Conservation (phyloP, 2,888 invertebrate genomes). For the Chelonus formosanus region DNA sequence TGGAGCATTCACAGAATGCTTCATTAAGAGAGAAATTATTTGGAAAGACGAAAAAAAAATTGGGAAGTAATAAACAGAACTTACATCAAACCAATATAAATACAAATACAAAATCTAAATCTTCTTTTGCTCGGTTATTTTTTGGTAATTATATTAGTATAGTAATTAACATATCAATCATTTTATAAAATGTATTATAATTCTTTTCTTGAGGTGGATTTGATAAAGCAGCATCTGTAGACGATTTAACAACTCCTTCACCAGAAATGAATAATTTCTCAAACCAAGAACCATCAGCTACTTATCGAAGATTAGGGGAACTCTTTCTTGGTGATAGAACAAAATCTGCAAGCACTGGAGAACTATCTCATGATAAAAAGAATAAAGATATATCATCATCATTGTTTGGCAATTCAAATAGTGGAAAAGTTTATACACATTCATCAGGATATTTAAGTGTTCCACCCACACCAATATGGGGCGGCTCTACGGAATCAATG, state of each 20-base stretch:
- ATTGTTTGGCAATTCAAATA: background rate
- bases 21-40: constrained; percentile 48
- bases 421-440: constrained; percentile 21
- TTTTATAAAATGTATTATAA: background rate
- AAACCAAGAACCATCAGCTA: constrained; percentile 15
- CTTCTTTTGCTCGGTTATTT: constrained; percentile 35
- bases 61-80: background rate
- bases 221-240: constrained; percentile 57
- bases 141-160: constrained; percentile 33
- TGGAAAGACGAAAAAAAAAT: constrained; percentile 36
- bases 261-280: no score
- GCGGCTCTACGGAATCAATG: constrained; percentile 55
- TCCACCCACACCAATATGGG: constrained; percentile 54
- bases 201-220: constrained; percentile 42
- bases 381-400: constrained; percentile 20
- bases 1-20: background rate
- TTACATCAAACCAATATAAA: constrained; percentile 14
- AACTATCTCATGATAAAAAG: constrained; percentile 44
- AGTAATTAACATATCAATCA: constrained; percentile 6
- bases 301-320: constrained; percentile 42
- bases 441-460: constrained; percentile 44
- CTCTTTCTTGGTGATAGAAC: constrained; percentile 50
- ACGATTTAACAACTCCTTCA: constrained; percentile 50
- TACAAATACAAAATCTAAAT: constrained; percentile 29
- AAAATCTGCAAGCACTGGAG: constrained; percentile 61